Evolutionary conservation across 2,113 vertebrate genomes (phyloP).

Genomic region (Psammodynastes pulverulentus): DNA sequence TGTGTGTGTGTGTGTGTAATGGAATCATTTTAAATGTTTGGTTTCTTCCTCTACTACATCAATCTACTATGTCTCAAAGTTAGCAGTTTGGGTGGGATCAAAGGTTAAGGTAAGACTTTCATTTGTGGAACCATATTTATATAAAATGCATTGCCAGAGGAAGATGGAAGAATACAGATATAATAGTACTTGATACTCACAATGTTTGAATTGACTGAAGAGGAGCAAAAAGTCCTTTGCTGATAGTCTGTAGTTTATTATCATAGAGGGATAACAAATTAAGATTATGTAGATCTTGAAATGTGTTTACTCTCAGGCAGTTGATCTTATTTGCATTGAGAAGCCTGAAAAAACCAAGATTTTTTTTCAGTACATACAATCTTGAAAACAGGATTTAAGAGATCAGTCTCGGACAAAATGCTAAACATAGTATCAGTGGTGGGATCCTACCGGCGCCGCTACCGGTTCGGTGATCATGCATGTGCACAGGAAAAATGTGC

Average conservation of each 20-base stretch:
- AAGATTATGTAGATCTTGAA: slow-evolving; percentile 97
- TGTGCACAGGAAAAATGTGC: too few species aligned
- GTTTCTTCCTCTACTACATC: background rate
- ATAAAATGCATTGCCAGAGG: background rate
- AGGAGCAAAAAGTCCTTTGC: slow-evolving; percentile 92
- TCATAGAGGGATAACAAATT: slow-evolving; percentile 96
- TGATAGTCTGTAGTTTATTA: slow-evolving; percentile 98
- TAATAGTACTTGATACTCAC: slow-evolving; percentile 74
- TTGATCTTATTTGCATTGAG: slow-evolving; percentile 99
- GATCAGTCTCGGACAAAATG: background rate
- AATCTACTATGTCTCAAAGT: background rate
- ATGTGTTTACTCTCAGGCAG: slow-evolving; percentile 95
- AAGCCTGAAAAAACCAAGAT: slow-evolving; percentile 76
- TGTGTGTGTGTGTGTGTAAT: background rate
- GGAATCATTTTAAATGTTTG: background rate
- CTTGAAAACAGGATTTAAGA: background rate
- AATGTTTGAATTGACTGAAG: slow-evolving; percentile 96
- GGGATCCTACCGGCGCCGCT: too few species aligned
- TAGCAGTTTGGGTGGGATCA: background rate
- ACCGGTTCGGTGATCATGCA: too few species aligned
- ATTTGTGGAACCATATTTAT: background rate
- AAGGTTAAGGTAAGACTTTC: background rate
- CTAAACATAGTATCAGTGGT: background rate
- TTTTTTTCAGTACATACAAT: slow-evolving; percentile 25
- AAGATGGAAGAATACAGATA: slow-evolving; percentile 10